Evolutionary conservation across 2,888 invertebrate genomes (phyloP), one percentile per base, ranked within the genome.

Genomic region (Tupiocoris notatus): DNA sequence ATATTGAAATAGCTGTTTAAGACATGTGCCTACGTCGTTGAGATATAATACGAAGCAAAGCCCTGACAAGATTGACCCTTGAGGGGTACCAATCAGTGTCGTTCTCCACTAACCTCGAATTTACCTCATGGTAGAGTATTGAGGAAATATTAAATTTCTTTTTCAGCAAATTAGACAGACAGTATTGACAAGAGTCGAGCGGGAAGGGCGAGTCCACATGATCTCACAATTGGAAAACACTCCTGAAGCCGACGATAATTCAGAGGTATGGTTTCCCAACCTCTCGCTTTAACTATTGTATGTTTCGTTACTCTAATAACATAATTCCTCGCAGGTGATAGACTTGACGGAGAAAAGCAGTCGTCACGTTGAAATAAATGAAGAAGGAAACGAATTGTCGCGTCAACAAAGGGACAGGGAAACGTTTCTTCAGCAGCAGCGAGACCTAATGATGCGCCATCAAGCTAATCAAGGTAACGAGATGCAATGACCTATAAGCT

Each of bases 111-210:
- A n/a, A n/a, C n/a, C 3, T 75, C 65, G 21, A 17, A 56, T 16
- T 58, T 25, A 59, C 20, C 17, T 56, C 74, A 22, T 80, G 67
- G 7, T 7, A 12, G 7, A 54, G 54, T 54, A 12, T 54, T 59
- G 17, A 59, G 6, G n/a, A 59, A 9, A 9, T 59, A 59, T 17
- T 59, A 6, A 59, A 54, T 17, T n/a, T 59, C n/a, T 59, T 18
- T 80, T 82, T 61, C 91, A 95, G 85, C 95, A 95, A 85, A 93
- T 95, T 80, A 88, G 95, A 56, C 93, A 95, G 83, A 94, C 95
- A 17, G 94, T 92, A 16, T 84, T 95, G 80, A 94, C 93, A 58
- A 88, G 95, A 66, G 92, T 92, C 17, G 85, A 85, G 75, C 87
- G 89, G 79, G 70, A 70, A 70, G 63, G 75, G 1, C 76, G 76